Evolutionary conservation across 1,140 invertebrate genomes (phyloP).

Genomic region (Pachypeltis micranthus): DNA sequence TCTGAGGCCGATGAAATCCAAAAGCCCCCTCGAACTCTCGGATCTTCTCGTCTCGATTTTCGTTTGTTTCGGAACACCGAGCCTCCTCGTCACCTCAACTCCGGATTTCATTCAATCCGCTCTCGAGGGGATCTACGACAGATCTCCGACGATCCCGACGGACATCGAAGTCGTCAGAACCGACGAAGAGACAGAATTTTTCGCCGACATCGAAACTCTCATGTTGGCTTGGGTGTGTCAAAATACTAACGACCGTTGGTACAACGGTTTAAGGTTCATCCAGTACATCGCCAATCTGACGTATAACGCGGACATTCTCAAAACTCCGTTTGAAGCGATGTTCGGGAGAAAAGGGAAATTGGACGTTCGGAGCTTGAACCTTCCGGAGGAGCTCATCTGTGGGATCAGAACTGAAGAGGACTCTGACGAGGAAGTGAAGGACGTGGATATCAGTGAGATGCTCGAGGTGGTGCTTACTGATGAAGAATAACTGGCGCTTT

Average conservation of each 20-base stretch:
- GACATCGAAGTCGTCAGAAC: neutral
- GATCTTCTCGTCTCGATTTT: neutral
- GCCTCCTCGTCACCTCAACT: neutral
- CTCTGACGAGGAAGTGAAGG: neutral
- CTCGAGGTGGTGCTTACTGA: neutral
- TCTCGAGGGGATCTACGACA: neutral
- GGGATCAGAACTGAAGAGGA: neutral
- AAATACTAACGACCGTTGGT: neutral
- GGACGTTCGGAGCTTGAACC: neutral
- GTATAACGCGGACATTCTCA: conserved; percentile 4
- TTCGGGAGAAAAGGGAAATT: conserved; percentile 9
- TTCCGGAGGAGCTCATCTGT: neutral
- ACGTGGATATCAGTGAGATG: conserved; percentile 9
- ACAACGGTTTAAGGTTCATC: neutral
- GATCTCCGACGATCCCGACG: neutral
- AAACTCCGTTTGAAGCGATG: conserved; percentile 13
- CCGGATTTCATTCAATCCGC: neutral
- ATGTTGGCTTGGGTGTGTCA: neutral
- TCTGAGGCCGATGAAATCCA: neutral
- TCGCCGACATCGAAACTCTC: neutral
- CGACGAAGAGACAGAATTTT: neutral
- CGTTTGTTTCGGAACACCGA: neutral
- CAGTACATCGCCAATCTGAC: conserved; percentile 7
- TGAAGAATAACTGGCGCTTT: no score
- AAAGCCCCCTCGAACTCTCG: neutral